phyloP scores from a whole-genome alignment of 2,797 vertebrate species.

The Alcedo quadribrachys region DNA sequence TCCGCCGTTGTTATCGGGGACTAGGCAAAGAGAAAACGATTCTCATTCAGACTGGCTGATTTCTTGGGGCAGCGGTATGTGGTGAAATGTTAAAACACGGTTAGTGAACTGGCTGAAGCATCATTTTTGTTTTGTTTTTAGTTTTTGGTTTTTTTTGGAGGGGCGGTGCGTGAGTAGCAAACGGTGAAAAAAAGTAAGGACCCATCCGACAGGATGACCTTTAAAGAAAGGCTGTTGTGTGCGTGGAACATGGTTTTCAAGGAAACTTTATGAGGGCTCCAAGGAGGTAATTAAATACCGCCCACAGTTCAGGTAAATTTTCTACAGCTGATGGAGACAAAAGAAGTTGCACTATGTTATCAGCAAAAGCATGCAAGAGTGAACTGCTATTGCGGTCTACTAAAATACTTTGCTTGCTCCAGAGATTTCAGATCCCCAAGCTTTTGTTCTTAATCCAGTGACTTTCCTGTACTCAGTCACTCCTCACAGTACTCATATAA shows the following conservation, averaged over 20 bases:
- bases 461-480: background rate
- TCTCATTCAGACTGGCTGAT: no score
- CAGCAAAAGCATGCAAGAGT: background rate
- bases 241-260: accelerated
- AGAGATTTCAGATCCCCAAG: background rate
- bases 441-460: background rate
- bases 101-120: no score
- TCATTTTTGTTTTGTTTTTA: no score
- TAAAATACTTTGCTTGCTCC: background rate
- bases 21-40: no score
- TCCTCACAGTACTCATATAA: background rate
- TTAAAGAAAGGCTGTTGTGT: background rate
- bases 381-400: background rate
- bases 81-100: background rate
- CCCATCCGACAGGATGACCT: background rate
- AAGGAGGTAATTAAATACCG: background rate
- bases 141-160: no score
- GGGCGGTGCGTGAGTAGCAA: background rate
- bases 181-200: accelerated
- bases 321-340: background rate
- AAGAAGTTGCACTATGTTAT: background rate
- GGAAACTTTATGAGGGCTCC: background rate
- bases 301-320: background rate
- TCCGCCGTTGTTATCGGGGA: no score
- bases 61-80: background rate